Evolutionary conservation across 30 jellyfish, hydroid and myxozoan genomes (phyloP).

Genomic region (Turritopsis dohrnii): DNA sequence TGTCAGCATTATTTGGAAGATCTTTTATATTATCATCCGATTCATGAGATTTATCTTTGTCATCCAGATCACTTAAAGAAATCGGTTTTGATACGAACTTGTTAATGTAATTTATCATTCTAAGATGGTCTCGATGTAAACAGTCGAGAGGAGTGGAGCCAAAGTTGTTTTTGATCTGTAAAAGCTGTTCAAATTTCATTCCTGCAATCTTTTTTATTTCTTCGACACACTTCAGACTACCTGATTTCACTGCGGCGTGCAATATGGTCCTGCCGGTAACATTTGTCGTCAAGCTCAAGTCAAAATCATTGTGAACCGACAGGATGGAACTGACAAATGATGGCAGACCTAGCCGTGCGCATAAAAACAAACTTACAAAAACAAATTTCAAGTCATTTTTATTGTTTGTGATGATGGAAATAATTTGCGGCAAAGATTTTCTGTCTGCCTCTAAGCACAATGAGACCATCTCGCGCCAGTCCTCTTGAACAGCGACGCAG

Average conservation of each 20-base stretch:
- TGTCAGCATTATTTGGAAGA: not conserved
- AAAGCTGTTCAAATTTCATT: slow-evolving; percentile 15
- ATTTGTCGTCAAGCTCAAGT: not conserved
- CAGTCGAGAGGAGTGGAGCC: slow-evolving; percentile 12
- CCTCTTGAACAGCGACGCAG: not conserved
- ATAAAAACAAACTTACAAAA: slow-evolving; percentile 6
- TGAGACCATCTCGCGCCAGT: not conserved
- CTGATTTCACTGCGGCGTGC: slow-evolving; percentile 17
- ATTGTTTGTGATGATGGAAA: not conserved
- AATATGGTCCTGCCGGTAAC: slow-evolving; percentile 18
- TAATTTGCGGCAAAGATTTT: not conserved
- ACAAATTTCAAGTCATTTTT: not conserved
- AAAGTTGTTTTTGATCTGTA: not conserved
- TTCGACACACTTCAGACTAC: slow-evolving; percentile 19
- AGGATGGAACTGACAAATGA: not conserved
- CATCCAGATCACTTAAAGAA: not conserved
- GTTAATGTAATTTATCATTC: slow-evolving; percentile 17
- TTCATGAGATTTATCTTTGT: not conserved
- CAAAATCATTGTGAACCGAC: not conserved
- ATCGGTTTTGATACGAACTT: slow-evolving; percentile 15
- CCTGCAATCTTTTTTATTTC: slow-evolving; percentile 19
- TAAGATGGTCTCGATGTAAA: not conserved
- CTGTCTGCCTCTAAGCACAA: not conserved
- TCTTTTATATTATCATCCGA: not conserved
- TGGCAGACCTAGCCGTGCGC: slow-evolving; percentile 5